Percentiles rank a stretch among this genome's conserved stretches.
Conservation (phyloP, 2,113 vertebrate species). For the Potamarius usumacintae region DNA sequence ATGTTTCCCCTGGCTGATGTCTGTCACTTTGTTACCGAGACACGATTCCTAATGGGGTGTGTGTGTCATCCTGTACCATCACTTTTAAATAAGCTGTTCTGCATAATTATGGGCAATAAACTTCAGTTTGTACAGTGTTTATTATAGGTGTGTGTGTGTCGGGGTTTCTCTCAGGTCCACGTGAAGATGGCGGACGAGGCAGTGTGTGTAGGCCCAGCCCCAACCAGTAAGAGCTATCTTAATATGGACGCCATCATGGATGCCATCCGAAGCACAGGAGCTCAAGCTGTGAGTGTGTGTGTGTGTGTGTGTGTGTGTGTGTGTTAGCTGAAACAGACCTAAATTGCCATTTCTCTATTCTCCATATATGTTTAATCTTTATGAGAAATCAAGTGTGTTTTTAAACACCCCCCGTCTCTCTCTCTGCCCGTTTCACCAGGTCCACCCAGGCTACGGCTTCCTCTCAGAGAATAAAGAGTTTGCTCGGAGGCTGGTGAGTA, state of each 20-base stretch:
- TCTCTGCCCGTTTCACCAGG: constrained; percentile 66
- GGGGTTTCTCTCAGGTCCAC: constrained; percentile 79
- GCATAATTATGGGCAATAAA: neutral
- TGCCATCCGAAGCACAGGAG: constrained; percentile 84
- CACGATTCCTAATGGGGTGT: constrained; percentile 28
- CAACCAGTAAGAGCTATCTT: constrained; percentile 94
- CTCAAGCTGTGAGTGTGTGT: constrained; percentile 96
- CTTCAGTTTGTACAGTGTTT: neutral
- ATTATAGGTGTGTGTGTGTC: neutral
- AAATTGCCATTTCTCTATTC: neutral
- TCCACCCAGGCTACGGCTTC: constrained; percentile 97
- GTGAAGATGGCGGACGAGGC: constrained; percentile 97
- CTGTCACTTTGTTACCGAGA: constrained; percentile 52
- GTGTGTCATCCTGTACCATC: neutral
- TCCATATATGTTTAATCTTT: neutral
- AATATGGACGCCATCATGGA: constrained; percentile 97
- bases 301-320: constrained; percentile 76
- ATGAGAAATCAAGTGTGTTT: neutral
- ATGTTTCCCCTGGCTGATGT: constrained; percentile 50
- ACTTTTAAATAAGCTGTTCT: neutral
- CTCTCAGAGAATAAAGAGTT: constrained; percentile 98
- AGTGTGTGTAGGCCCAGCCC: constrained; percentile 92
- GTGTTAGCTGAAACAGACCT: neutral
- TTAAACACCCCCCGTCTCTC: neutral
- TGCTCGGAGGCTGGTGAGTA: constrained; percentile 89